Conservation (phyloP, 2,888 invertebrate species). For the Oxyscelio sp. region DNA sequence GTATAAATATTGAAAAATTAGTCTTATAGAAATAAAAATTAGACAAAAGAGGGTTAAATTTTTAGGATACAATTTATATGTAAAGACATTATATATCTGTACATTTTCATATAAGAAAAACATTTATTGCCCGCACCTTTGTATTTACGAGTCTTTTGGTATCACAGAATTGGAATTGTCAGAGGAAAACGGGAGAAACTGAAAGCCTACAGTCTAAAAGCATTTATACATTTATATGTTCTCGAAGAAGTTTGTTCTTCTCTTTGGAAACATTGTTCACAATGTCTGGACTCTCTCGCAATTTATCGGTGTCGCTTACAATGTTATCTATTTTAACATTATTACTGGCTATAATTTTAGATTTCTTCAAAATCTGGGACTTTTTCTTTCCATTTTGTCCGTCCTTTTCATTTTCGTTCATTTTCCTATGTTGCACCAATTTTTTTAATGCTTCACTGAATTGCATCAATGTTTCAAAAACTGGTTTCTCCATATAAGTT, state of each 20-base stretch:
- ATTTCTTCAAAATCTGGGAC: conserved; percentile 49
- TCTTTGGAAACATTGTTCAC: conserved; percentile 28
- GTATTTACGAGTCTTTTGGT: conserved; percentile 66
- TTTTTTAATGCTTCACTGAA: conserved; percentile 85
- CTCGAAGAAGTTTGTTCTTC: conserved; percentile 40
- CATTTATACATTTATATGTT: conserved; percentile 54
- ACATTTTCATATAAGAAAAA: conserved; percentile 28
- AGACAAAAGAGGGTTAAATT: too few relatives aligned
- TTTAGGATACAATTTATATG: too few relatives aligned
- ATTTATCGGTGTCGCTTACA: conserved; percentile 32
- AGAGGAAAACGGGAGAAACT: conserved; percentile 53
- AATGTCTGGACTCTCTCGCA: conserved; percentile 30
- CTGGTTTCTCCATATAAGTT: conserved; percentile 83
- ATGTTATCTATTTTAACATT: conserved; percentile 55
- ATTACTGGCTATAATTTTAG: conserved; percentile 49
- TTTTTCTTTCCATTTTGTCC: conserved; percentile 65
- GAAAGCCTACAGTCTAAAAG: conserved; percentile 52
- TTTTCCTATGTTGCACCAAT: conserved; percentile 82
- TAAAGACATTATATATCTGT: too few relatives aligned
- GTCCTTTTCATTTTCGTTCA: conserved; percentile 59
- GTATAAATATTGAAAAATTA: too few relatives aligned
- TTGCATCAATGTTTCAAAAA: conserved; percentile 84
- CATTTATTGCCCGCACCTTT: conserved; percentile 39
- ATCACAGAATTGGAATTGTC: conserved; percentile 73
- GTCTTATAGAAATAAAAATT: too few relatives aligned